Percentiles rank a stretch among this genome's conserved stretches.
phyloP scores from a whole-genome alignment of 2,113 vertebrate genomes.

The Narcine bancroftii region DNA sequence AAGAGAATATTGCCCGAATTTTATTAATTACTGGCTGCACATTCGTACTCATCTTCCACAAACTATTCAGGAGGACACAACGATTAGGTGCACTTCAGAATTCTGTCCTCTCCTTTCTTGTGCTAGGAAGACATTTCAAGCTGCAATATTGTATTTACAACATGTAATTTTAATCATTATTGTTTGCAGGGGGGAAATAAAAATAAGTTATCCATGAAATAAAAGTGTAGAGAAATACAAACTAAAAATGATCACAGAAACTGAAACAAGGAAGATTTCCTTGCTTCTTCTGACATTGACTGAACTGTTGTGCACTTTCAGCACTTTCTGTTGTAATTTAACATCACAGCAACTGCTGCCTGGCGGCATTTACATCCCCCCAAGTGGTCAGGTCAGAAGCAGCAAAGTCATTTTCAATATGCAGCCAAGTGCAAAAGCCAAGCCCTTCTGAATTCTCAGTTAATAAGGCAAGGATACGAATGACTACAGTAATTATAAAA shows the following conservation, averaged over 20 bases:
- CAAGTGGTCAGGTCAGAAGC: background rate
- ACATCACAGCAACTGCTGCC: background rate
- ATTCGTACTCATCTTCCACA: too few species aligned
- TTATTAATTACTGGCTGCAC: too few species aligned
- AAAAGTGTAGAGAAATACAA: background rate
- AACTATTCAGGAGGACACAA: too few species aligned
- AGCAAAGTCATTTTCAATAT: background rate
- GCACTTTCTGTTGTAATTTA: background rate
- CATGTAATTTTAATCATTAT: background rate
- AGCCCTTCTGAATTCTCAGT: background rate
- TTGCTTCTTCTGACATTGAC: background rate
- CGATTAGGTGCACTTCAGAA: too few species aligned
- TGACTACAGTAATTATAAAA: background rate
- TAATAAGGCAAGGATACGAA: background rate
- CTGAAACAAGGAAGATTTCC: background rate
- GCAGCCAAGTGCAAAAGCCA: conserved; percentile 8
- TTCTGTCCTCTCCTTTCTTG: background rate
- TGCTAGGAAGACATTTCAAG: background rate
- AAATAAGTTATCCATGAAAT: background rate
- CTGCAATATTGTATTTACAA: background rate
- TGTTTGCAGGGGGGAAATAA: background rate
- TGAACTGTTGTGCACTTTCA: background rate
- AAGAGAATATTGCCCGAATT: too few species aligned
- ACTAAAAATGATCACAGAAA: background rate
- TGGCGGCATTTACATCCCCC: background rate